These are phyloP conservation scores for Cotesia glomerata DNA, from an alignment of 1,140 invertebrate genomes.

Conservation along the genomic window DNA sequence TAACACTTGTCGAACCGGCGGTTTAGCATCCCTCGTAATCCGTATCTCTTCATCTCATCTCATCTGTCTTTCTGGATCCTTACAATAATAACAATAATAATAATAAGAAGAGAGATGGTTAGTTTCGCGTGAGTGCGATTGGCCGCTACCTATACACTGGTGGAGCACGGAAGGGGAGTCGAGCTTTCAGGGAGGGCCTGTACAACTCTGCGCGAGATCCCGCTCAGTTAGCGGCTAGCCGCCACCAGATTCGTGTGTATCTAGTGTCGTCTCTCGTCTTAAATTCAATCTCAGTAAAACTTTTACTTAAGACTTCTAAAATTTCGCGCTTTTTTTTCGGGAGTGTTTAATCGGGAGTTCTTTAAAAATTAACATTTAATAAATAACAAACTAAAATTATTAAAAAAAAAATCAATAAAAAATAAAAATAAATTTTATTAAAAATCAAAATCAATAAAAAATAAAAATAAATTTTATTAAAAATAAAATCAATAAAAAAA, in stretches of 20 bases:
- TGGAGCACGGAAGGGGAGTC: conserved; percentile 42
- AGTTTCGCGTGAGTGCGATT: conserved; percentile 37
- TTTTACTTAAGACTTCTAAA: no score
- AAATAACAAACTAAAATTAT: no score
- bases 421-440: no score
- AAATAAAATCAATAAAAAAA: no score
- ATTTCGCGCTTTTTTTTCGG: no score
- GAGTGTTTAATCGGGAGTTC: no score
- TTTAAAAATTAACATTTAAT: no score
- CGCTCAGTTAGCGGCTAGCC: conserved; percentile 61
- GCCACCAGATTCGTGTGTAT: conserved; percentile 42
- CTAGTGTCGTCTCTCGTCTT: conserved; percentile 6
- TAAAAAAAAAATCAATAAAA: no score
- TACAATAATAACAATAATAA: background rate
- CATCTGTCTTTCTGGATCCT: background rate
- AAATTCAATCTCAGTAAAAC: background rate
- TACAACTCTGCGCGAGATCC: conserved; percentile 33
- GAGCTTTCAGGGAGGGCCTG: conserved; percentile 41
- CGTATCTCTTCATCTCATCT: background rate
- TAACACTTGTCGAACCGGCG: background rate
- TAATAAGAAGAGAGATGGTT: conserved; percentile 26
- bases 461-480: no score
- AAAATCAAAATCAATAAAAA: no score
- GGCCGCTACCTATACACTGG: conserved; percentile 20
- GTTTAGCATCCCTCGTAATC: conserved; percentile 29